Percentiles rank a stretch among this genome's conserved stretches.
phyloP scores from a whole-genome alignment of 2,797 vertebrate genomes.

The Nyctibius grandis region DNA sequence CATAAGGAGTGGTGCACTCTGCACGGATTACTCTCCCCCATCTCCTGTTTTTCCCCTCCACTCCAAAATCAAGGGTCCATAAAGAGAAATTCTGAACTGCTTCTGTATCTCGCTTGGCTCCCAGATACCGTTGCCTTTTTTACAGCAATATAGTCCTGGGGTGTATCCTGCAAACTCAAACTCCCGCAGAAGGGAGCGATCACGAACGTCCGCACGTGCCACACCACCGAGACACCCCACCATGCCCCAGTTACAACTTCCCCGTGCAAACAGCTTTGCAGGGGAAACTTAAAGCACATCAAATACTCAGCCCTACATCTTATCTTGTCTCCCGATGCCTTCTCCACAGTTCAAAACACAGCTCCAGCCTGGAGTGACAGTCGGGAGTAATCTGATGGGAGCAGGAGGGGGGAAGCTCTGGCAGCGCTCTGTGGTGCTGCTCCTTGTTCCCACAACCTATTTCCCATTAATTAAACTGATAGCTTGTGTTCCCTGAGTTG shows the following conservation, averaged over 20 bases:
- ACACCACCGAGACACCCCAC: neutral
- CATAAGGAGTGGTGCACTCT: neutral
- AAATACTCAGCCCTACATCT: neutral
- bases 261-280: neutral
- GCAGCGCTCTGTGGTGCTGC: neutral
- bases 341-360: neutral
- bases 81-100: neutral
- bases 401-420: neutral
- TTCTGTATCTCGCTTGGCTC: neutral
- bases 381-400: neutral
- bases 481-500: neutral
- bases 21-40: neutral
- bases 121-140: neutral
- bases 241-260: neutral
- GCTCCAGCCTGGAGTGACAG: neutral
- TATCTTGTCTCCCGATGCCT: neutral
- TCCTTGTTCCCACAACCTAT: neutral
- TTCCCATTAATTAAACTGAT: neutral
- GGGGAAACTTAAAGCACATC: neutral
- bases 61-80: neutral
- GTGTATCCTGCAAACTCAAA: neutral
- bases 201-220: rapidly evolving
- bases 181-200: neutral
- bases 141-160: neutral
- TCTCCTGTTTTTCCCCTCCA: neutral